These are phyloP conservation scores for Valencia hispanica DNA, from an alignment of 2,797 vertebrate genomes.

Conservation along the genomic window DNA sequence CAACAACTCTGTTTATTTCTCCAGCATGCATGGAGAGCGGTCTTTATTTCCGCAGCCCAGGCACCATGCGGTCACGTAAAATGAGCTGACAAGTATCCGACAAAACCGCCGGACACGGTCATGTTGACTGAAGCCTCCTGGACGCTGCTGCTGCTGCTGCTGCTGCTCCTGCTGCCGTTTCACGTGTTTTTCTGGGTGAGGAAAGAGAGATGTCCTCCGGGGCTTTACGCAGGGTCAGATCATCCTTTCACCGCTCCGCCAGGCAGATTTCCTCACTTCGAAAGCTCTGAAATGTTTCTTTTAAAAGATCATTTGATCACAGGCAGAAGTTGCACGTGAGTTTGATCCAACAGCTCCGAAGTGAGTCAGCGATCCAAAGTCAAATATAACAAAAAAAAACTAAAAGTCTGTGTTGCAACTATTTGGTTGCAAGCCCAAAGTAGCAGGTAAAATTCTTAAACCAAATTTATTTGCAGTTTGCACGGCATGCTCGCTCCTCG, in stretches of 20 bases:
- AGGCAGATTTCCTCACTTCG: slow-evolving; percentile 6
- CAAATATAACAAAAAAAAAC: background rate
- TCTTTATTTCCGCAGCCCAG: slow-evolving; percentile 46
- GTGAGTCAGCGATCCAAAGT: slow-evolving; percentile 25
- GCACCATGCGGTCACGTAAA: slow-evolving; percentile 57
- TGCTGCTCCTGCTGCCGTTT: slow-evolving; percentile 27
- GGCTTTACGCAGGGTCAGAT: slow-evolving; percentile 53
- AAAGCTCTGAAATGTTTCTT: background rate
- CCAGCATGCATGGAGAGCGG: slow-evolving; percentile 25
- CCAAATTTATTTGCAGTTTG: slow-evolving; percentile 3
- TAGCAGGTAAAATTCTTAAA: slow-evolving; percentile 10
- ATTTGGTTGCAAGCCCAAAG: background rate
- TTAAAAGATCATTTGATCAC: background rate
- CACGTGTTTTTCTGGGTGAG: slow-evolving; percentile 38
- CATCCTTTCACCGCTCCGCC: slow-evolving; percentile 22
- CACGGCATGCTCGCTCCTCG: slow-evolving; percentile 10
- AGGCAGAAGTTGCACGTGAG: slow-evolving; percentile 15
- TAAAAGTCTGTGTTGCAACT: background rate
- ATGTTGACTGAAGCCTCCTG: slow-evolving; percentile 54
- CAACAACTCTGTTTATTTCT: slow-evolving; percentile 22
- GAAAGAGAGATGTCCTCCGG: slow-evolving; percentile 38
- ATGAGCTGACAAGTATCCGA: slow-evolving; percentile 61
- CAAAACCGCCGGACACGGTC: slow-evolving; percentile 61
- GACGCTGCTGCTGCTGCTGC: slow-evolving; percentile 40
- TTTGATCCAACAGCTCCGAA: slow-evolving; percentile 37